These are phyloP conservation scores for Caenorhabditis virilis DNA, from an alignment of 2,888 invertebrate genomes.

Conservation along the genomic window DNA sequence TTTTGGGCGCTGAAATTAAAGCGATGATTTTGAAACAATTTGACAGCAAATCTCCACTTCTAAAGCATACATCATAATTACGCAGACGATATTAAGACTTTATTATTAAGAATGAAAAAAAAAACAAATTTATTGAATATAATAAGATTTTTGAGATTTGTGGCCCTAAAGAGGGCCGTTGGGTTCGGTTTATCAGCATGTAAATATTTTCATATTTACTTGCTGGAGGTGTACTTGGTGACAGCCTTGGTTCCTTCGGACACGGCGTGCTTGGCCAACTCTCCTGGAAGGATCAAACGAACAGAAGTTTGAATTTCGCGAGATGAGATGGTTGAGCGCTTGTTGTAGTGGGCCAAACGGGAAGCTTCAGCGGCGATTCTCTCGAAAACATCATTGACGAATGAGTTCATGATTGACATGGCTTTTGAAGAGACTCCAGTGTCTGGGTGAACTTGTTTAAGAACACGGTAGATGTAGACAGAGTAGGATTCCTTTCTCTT, in stretches of 20 bases:
- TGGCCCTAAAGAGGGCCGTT: conserved; percentile 63
- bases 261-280: conserved; percentile 41
- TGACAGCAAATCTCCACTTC: conserved; percentile 76
- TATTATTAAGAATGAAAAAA: neutral
- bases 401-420: conserved; percentile 80
- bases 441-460: conserved; percentile 75
- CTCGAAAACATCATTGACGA: conserved; percentile 80
- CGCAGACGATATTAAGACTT: too few relatives aligned
- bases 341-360: conserved; percentile 75
- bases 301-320: conserved; percentile 75
- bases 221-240: conserved; percentile 41
- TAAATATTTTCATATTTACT: conserved; percentile 12
- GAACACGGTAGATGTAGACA: conserved; percentile 75
- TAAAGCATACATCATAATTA: conserved; percentile 36
- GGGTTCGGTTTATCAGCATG: conserved; percentile 43
- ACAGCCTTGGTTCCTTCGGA: conserved; percentile 44
- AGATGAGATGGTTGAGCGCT: conserved; percentile 76
- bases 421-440: conserved; percentile 77
- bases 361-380: conserved; percentile 74
- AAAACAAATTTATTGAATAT: neutral
- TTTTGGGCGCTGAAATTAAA: conserved; percentile 92
- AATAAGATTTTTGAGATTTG: conserved; percentile 17
- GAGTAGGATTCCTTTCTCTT: conserved; percentile 66
- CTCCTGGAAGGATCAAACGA: conserved; percentile 47
- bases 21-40: conserved; percentile 91